phyloP scores from a whole-genome alignment of 2,113 vertebrate genomes.

The Hippocampus comes region DNA sequence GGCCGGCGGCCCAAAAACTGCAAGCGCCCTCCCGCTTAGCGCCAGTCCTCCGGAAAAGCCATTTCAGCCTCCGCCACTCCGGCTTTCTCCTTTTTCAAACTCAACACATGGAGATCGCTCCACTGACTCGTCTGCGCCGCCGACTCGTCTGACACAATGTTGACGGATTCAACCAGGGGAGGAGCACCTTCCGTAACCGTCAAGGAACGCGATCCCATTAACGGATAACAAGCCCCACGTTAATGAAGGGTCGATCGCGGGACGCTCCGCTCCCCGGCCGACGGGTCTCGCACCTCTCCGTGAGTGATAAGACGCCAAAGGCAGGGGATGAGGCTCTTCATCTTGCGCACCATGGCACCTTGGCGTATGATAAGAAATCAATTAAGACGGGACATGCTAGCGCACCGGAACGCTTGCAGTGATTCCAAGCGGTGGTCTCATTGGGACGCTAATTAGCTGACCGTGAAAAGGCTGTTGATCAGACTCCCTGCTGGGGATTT shows the following conservation, averaged over 20 bases:
- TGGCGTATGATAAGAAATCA: conserved; percentile 49
- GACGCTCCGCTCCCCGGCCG: conserved; percentile 41
- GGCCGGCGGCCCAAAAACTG: conserved; percentile 3
- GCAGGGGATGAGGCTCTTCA: conserved; percentile 51
- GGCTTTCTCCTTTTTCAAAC: background rate
- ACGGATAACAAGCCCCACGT: conserved; percentile 39
- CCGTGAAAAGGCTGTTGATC: background rate
- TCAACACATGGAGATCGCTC: background rate
- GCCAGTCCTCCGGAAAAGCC: background rate
- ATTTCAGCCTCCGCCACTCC: background rate
- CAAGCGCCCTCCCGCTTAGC: background rate
- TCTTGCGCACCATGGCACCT: conserved; percentile 48
- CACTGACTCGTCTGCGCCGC: background rate
- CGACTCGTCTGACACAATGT: conserved; percentile 16
- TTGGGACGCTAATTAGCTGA: background rate
- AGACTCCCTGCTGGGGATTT: background rate
- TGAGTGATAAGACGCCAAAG: conserved; percentile 60
- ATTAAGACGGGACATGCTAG: conserved; percentile 45
- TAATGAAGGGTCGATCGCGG: conserved; percentile 51
- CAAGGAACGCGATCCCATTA: conserved; percentile 39
- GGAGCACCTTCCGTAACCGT: conserved; percentile 21
- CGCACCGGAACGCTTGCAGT: conserved; percentile 8
- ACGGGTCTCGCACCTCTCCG: conserved; percentile 47
- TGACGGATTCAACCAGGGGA: background rate
- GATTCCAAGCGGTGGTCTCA: background rate